Evolutionary conservation across 2,797 vertebrate species (phyloP).

Genomic region (Taeniopygia guttata): DNA sequence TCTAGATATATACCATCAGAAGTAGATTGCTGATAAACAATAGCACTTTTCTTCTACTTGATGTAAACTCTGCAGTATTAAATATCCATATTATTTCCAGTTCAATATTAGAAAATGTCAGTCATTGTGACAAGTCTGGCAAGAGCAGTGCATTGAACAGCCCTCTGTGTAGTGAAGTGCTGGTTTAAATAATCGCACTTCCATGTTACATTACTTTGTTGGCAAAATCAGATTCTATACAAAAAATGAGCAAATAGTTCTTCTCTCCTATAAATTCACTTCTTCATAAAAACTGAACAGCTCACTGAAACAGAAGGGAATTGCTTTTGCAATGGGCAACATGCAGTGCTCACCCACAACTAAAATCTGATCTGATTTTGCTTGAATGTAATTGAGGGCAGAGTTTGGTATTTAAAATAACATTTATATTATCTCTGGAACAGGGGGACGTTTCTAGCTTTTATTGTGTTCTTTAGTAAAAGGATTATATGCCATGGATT

Average conservation of each 20-base stretch:
- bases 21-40: slow-evolving; percentile 78
- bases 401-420: slow-evolving; percentile 57
- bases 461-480: not conserved
- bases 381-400: slow-evolving; percentile 41
- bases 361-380: slow-evolving; percentile 41
- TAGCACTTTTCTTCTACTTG: slow-evolving; percentile 74
- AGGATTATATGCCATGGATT: not conserved
- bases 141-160: slow-evolving; percentile 59
- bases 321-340: slow-evolving; percentile 10
- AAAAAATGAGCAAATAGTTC: slow-evolving; percentile 54
- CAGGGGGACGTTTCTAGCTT: not conserved
- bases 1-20: slow-evolving; percentile 70
- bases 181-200: slow-evolving; percentile 69
- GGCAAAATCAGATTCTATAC: slow-evolving; percentile 67
- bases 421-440: slow-evolving; percentile 32
- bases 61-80: slow-evolving; percentile 75
- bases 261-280: slow-evolving; percentile 40
- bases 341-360: not conserved
- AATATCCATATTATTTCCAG: slow-evolving; percentile 83
- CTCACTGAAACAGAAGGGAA: slow-evolving; percentile 41
- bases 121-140: slow-evolving; percentile 75
- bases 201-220: slow-evolving; percentile 70
- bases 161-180: slow-evolving; percentile 60
- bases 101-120: slow-evolving; percentile 81
- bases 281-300: slow-evolving; percentile 40